Conservation (phyloP, 2,797 vertebrate species). For the Peromyscus eremicus region DNA sequence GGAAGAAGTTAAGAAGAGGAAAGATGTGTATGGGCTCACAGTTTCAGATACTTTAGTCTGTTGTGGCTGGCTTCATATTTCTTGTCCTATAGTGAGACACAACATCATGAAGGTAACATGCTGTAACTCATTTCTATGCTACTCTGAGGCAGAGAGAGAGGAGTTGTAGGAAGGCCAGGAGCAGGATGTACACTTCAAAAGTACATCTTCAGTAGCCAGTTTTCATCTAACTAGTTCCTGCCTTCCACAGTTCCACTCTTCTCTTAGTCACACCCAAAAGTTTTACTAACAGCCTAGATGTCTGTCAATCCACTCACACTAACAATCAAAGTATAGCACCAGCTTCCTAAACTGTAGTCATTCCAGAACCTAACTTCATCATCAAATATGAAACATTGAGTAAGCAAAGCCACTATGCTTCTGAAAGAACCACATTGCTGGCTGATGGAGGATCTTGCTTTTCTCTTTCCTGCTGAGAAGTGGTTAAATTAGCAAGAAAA, state of each 20-base stretch:
- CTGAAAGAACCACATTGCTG: neutral
- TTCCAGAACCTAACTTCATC: neutral
- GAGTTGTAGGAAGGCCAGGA: neutral
- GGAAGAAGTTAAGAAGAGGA: neutral
- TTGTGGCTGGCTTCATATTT: neutral
- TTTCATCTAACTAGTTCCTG: no score
- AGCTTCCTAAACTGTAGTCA: neutral
- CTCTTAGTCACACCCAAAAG: neutral
- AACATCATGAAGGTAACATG: neutral
- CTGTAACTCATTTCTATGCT: neutral
- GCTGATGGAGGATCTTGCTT: no score
- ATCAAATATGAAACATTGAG: neutral
- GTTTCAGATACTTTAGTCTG: neutral
- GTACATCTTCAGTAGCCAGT: no score
- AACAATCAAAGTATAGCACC: neutral
- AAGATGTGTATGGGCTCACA: no score
- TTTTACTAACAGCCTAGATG: neutral
- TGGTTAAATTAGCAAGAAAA: neutral
- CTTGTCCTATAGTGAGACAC: neutral
- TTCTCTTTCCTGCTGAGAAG: neutral
- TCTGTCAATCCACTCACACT: neutral
- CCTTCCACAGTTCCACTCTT: neutral
- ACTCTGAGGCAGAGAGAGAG: neutral
- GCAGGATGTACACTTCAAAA: neutral
- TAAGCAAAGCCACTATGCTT: neutral